phyloP scores from a whole-genome alignment of 2,797 vertebrate species.

The Pseudomugil gertrudae region DNA sequence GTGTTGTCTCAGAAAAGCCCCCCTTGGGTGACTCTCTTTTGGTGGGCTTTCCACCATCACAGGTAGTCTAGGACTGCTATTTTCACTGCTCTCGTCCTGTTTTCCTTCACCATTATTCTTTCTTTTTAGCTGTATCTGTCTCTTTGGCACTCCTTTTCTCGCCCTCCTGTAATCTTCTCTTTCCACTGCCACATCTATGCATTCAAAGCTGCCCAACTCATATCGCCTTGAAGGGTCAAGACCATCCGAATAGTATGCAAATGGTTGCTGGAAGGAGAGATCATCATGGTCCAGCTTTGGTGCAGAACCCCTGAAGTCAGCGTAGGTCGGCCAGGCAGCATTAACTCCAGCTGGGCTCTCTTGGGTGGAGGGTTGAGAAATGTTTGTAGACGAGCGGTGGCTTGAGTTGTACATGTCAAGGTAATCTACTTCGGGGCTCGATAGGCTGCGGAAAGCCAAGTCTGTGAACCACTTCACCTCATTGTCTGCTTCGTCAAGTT shows the following conservation, averaged over 20 bases:
- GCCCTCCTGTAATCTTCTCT: constrained; percentile 79
- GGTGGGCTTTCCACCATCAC: constrained; percentile 58
- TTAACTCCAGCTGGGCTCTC: constrained; percentile 81
- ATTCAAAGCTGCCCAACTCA: constrained; percentile 86
- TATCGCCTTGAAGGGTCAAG: constrained; percentile 75
- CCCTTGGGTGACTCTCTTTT: constrained; percentile 65
- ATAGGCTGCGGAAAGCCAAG: constrained; percentile 82
- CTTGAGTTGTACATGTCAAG: constrained; percentile 90
- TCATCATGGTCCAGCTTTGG: constrained; percentile 75
- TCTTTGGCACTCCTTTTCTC: constrained; percentile 92
- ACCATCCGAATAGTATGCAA: constrained; percentile 57
- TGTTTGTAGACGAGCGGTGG: constrained; percentile 81
- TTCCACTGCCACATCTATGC: constrained; percentile 90
- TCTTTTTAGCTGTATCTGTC: constrained; percentile 92
- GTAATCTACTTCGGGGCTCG: constrained; percentile 81
- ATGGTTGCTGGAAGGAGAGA: constrained; percentile 60
- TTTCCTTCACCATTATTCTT: constrained; percentile 80
- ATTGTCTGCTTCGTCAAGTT: constrained; percentile 87
- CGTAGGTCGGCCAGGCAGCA: constrained; percentile 78
- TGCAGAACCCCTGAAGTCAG: constrained; percentile 79
- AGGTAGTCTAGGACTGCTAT: constrained; percentile 67
- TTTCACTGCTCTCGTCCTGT: constrained; percentile 82
- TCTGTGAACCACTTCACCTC: constrained; percentile 89
- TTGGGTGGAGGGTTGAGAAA: constrained; percentile 85
- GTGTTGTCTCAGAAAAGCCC: constrained; percentile 76